Percentiles rank a stretch among this genome's conserved stretches.
Evolutionary conservation across 2,888 invertebrate species (phyloP).

Genomic region (Leucania comma): DNA sequence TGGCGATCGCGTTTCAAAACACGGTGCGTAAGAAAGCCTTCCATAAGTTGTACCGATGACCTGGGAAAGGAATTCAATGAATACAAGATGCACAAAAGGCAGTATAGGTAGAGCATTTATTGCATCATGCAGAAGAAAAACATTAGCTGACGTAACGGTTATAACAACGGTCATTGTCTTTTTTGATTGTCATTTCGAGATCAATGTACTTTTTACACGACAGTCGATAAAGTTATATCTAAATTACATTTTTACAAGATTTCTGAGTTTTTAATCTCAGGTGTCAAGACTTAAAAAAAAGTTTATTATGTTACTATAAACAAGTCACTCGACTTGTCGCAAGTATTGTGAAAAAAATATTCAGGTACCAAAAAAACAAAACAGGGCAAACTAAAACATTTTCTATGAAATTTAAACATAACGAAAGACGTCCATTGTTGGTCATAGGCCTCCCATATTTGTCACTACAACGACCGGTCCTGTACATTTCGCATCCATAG

Average conservation of each 20-base stretch:
- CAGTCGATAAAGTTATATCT: constrained; percentile 21
- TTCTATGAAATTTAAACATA: not conserved
- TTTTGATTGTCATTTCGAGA: constrained; percentile 38
- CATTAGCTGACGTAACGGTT: not conserved
- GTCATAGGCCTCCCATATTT: no score
- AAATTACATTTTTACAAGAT: not conserved
- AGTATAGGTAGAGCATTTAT: not conserved
- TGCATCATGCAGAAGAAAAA: not conserved
- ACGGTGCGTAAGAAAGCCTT: no score
- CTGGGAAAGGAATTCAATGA: no score
- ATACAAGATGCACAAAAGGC: no score
- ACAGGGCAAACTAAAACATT: not conserved
- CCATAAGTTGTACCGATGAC: no score
- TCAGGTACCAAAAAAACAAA: not conserved
- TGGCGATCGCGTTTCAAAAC: no score
- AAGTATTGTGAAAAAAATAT: not conserved
- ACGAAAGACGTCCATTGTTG: no score
- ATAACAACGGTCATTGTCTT: constrained; percentile 40
- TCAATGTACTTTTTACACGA: constrained; percentile 11
- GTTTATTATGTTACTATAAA: not conserved
- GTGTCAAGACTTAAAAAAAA: not conserved
- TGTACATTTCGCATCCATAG: no score
- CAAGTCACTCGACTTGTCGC: not conserved
- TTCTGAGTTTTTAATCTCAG: constrained; percentile 13
- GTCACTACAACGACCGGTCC: no score